Percentiles rank a stretch among this genome's conserved stretches.
These are phyloP conservation scores for Calonectris borealis DNA, from an alignment of 2,113 vertebrate species.

Conservation along the genomic window DNA sequence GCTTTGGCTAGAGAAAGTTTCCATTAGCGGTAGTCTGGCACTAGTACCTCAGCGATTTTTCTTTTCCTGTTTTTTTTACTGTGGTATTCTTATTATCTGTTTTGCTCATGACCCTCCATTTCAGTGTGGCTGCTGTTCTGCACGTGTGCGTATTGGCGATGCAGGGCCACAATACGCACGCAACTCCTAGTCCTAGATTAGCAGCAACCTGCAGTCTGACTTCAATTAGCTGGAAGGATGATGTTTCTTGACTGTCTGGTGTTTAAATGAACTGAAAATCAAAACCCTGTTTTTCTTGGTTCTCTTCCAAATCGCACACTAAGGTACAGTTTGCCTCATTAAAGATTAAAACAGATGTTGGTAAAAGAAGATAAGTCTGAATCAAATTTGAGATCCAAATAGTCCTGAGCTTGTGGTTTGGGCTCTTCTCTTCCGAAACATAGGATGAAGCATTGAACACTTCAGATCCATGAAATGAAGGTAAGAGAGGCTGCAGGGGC, in stretches of 20 bases:
- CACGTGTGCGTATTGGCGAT: accelerated
- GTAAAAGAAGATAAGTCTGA: slow-evolving; percentile 12
- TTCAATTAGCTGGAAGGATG: slow-evolving; percentile 22
- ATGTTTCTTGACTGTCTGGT: slow-evolving; percentile 29
- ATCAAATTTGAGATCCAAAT: background rate
- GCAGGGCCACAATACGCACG: background rate
- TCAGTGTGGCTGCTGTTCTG: background rate
- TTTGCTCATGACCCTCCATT: background rate
- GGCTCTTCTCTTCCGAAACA: background rate
- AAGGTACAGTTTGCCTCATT: slow-evolving; percentile 4
- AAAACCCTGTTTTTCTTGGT: slow-evolving; percentile 49
- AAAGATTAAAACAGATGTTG: slow-evolving; percentile 52
- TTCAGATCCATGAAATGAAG: background rate
- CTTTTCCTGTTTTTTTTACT: background rate
- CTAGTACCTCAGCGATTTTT: background rate
- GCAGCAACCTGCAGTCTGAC: slow-evolving; percentile 17
- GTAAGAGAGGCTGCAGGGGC: background rate
- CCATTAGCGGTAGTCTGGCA: background rate
- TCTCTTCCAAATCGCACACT: slow-evolving; percentile 16
- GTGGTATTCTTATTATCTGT: background rate
- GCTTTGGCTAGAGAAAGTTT: background rate
- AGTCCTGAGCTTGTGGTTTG: background rate
- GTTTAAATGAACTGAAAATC: slow-evolving; percentile 48
- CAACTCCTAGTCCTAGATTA: background rate
- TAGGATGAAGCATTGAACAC: background rate